phyloP scores from a whole-genome alignment of 64 coral and sea anemone genomes.

The Dendronephthya gigantea region DNA sequence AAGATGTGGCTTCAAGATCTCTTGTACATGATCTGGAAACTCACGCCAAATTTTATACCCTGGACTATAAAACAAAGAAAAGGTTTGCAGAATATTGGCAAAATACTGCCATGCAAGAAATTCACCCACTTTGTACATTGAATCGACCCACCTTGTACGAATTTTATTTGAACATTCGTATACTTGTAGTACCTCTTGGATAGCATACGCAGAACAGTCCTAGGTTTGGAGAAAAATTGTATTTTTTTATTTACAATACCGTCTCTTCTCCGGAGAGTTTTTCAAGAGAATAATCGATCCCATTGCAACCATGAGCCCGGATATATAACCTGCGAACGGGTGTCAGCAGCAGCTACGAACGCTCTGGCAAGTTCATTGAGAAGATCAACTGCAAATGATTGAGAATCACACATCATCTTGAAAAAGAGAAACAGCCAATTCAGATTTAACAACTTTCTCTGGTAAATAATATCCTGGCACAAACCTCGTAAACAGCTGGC shows the following conservation, averaged over 20 bases:
- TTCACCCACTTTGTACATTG: too few relatives aligned
- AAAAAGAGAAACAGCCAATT: neutral
- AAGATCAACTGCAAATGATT: conserved; percentile 72
- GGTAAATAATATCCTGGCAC: too few relatives aligned
- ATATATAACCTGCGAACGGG: conserved; percentile 69
- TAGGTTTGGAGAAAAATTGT: neutral
- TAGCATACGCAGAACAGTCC: conserved; percentile 96
- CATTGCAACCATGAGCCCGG: neutral
- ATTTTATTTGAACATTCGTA: conserved; percentile 64
- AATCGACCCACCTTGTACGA: neutral
- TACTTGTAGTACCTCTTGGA: conserved; percentile 77
- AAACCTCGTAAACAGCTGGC: conserved; percentile 71
- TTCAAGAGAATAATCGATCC: too few relatives aligned
- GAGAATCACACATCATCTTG: conserved; percentile 73
- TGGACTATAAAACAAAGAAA: conserved; percentile 27
- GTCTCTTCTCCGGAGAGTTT: too few relatives aligned
- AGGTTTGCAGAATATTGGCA: neutral
- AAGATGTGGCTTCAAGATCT: conserved; percentile 70
- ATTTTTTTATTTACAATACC: neutral
- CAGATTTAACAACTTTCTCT: neutral
- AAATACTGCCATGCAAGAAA: too few relatives aligned
- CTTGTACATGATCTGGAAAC: conserved; percentile 92
- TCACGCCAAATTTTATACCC: conserved; percentile 67
- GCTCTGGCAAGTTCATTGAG: conserved; percentile 78
- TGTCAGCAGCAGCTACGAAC: conserved; percentile 81